Base-by-base conservation (phyloP, 2,113 vertebrate species). In the Oreochromis aureus region DNA sequence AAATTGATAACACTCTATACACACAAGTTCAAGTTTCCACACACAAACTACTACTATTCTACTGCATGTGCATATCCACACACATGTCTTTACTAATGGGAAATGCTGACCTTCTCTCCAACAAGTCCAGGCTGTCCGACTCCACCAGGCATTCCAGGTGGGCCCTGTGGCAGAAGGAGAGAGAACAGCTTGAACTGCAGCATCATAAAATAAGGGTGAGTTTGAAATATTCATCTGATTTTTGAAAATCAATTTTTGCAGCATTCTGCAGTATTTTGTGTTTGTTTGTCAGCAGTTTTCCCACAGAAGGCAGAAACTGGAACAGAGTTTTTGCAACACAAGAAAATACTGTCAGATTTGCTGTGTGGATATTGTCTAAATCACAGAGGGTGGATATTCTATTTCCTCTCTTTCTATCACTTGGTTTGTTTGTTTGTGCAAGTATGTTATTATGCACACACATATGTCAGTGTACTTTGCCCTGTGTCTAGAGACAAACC, bases 31-130 rank as follows among this genome's bases (percentile, higher is more conserved):
- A 30, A 80, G 13, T 11, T 10, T 32, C 86, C 54, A 79, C 44
- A 73, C 39, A 69, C 32, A 81, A 24, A 58, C 24, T 30, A 24
- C 4, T 36, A 48, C 9, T 11, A 56, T 54, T 82, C 63, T 46
- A 79, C 15, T 83, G 6, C 44, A 51, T 61, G 10, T 69, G 15
- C 32, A 85, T 53, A 41, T 7, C 4, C 39, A 73, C 59, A 84
- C 3, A 11, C 44, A 8, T 19, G 51, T 39, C 34, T 10, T 73
- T 55, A 44, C 69, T 91, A 56, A 85, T 66, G 59, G 48, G 24
- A 87, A 85, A 81, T 58, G 30, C 94, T 87, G 82, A 98, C 98
- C 97, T 99, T 99, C 87, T 98, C 97, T 24, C 98, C 98, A 58
- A 98, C 97, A 4, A 94, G 82, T 1, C 98, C 98, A 0, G 97